Base-by-base conservation (phyloP, 2,113 vertebrate genomes). In the Galeopterus variegatus region DNA sequence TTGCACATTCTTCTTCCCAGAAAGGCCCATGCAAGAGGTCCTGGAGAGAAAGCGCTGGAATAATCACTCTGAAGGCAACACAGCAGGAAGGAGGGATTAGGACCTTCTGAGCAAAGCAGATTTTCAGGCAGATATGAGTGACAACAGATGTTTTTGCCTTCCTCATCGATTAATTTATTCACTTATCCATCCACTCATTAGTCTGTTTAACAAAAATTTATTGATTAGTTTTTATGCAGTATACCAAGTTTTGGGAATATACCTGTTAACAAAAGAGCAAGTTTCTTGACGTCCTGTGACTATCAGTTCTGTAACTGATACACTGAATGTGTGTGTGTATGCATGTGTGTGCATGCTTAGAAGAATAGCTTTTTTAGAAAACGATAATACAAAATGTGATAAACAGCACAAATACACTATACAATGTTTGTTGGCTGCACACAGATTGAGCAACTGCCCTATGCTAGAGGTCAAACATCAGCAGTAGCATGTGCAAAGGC, bases 281-380 rank as follows among this genome's bases (percentile, higher is more conserved):
- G 19, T 76, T 76, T 94, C 81, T 90, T 96, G 52, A 85, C 41
- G 17, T 94, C 56, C 58, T 41, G 41, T 41, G 41, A 41, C 41
- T 41, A 41, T 41, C 41, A 41, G 41, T 41, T 41, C 41, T 41
- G 41, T 41, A 54, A n/a, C 13, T 26, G 48, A 82, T 21, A 70
- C 33, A 79, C 4, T n/a, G 41, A 80, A 33, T 48, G n/a, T 8
- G 14, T 56, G 6, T 41, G n/a, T 75, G 2, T 73, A 13, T 12
- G 73, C 70, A 45, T 60, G 36, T 31, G 5, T 15, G 13, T 8
- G 50, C 24, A 2, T 83, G 50, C 21, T 54, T 75, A 92, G 33
- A 54, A 50, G 65, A 86, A 45, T 24, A 89, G 26, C 50, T 56
- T 28, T 60, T 91, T 26, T 4, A 8, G 45, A 75, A 91, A 69